phyloP scores from a whole-genome alignment of 2,113 vertebrate species.

The Ovibos moschatus region DNA sequence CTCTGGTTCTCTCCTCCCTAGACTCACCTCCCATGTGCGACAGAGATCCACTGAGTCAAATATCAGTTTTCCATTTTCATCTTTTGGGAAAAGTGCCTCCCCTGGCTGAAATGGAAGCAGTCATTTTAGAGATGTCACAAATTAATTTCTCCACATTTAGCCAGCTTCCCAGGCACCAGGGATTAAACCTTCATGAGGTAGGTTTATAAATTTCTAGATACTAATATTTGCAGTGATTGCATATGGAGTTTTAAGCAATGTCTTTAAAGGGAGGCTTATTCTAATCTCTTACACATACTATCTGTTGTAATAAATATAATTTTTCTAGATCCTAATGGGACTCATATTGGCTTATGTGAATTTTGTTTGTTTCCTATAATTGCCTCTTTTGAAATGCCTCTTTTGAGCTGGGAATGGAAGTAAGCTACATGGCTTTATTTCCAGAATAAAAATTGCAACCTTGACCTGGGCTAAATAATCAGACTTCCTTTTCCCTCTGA shows the following conservation, averaged over 20 bases:
- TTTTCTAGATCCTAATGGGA: background rate
- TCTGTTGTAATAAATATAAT: background rate
- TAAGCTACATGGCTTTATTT: background rate
- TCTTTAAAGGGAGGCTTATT: background rate
- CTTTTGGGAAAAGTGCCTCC: conserved; percentile 74
- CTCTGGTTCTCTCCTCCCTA: background rate
- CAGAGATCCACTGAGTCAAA: conserved; percentile 33
- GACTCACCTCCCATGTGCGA: conserved; percentile 25
- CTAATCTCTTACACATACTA: background rate
- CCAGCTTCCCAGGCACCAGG: background rate
- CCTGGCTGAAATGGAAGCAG: conserved; percentile 73
- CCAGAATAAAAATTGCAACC: background rate
- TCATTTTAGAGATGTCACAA: background rate
- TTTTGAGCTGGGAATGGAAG: background rate
- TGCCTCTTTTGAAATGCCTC: background rate
- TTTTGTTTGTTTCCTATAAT: background rate
- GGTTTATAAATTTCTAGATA: background rate
- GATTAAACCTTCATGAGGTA: background rate
- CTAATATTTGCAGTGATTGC: background rate
- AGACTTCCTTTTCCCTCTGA: background rate
- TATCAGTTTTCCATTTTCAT: conserved; percentile 64
- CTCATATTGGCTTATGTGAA: background rate
- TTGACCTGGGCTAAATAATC: background rate
- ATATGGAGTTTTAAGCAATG: background rate
- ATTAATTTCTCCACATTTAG: too few species aligned